Evolutionary conservation across 64 coral and sea anemone species (phyloP).

Genomic region (Cladopsammia gracilis): DNA sequence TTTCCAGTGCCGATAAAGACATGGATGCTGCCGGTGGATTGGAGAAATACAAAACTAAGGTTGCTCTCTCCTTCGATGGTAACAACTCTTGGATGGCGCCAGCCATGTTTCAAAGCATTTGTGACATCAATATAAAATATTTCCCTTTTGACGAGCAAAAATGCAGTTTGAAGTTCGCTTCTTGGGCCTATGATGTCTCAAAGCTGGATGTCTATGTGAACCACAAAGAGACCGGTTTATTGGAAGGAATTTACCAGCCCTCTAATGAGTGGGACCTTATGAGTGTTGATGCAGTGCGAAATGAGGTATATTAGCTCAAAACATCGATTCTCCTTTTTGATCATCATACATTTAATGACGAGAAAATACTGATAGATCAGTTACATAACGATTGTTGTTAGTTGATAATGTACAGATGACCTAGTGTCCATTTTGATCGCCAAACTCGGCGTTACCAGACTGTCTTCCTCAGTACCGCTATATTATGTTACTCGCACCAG

Average conservation of each 20-base stretch:
- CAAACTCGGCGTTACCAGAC: too few relatives aligned
- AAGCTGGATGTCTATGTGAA: slow-evolving; percentile 38
- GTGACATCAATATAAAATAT: slow-evolving; percentile 45
- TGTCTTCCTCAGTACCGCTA: too few relatives aligned
- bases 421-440: too few relatives aligned
- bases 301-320: slow-evolving; percentile 34
- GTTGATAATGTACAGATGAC: too few relatives aligned
- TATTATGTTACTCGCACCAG: too few relatives aligned
- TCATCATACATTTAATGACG: not conserved
- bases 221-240: slow-evolving; percentile 51
- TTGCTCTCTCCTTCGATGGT: slow-evolving; percentile 48
- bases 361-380: too few relatives aligned
- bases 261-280: slow-evolving; percentile 87
- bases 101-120: slow-evolving; percentile 50
- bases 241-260: slow-evolving; percentile 62
- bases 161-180: slow-evolving; percentile 46
- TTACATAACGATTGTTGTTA: too few relatives aligned
- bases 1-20: slow-evolving; percentile 47
- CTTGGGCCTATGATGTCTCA: slow-evolving; percentile 50
- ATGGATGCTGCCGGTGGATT: slow-evolving; percentile 20
- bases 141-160: slow-evolving; percentile 72
- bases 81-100: slow-evolving; percentile 67
- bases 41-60: slow-evolving; percentile 51
- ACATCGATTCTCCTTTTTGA: not conserved
- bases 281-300: slow-evolving; percentile 37